Base-by-base conservation (phyloP, 1,140 invertebrate genomes). In the Batillaria attramentaria region DNA sequence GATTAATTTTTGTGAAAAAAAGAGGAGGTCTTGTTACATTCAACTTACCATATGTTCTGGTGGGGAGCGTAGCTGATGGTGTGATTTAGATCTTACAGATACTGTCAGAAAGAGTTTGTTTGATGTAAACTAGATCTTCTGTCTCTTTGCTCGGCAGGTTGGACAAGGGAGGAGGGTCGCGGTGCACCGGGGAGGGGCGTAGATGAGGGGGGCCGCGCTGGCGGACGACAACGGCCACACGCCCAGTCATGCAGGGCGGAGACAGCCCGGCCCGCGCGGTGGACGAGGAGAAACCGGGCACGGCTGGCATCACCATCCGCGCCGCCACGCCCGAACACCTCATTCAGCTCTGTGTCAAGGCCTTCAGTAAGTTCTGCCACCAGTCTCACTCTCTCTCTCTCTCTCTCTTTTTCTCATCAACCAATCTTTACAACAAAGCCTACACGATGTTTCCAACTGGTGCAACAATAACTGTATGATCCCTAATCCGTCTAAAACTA, bases 341-440 rank as follows among this genome's bases (percentile, higher is more conserved):
- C 24, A 86, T 91, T 31, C 86, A 90, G 70, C 81, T 90, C 35
- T 86, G 88, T 83, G 84, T 91, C 37, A 87, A 90, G 42, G 88
- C 87, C 39, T 91, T 92, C 84, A 84, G 91, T 92, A 85, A 87
- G 87, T 86, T 33, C 8, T n/a, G n/a, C n/a, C n/a, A n/a, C n/a
- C n/a, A n/a, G n/a, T n/a, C n/a, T n/a, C n/a, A n/a, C n/a, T 54
- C n/a, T 54, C 50, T 16, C 16, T 54, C n/a, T 16, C 50, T 18
- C 16, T 18, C n/a, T 57, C n/a, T 57, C n/a, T 57, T 57, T 18
- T 57, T 18, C n/a, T 57, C 16, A 57, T 18, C 50, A 57, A 18
- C n/a, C n/a, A n/a, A n/a, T n/a, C n/a, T n/a, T n/a, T n/a, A n/a
- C n/a, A n/a, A n/a, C n/a, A n/a, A n/a, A n/a, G n/a, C n/a, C n/a